phyloP scores from a whole-genome alignment of 2,888 invertebrate genomes.

The Augochlorella aurata region DNA sequence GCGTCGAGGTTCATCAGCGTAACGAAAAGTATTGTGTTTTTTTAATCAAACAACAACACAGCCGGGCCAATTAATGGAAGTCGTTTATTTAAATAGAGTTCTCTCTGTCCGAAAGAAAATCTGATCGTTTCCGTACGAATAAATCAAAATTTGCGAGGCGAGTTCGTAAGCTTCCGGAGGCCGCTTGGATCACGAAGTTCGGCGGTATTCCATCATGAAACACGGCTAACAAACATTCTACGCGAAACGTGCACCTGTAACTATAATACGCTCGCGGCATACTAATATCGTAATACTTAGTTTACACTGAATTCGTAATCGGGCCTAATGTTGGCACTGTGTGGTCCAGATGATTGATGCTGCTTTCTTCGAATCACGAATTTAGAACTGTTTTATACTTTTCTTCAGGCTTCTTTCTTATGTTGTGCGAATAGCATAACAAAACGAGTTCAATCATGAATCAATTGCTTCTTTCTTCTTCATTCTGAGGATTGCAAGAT shows the following conservation, averaged over 20 bases:
- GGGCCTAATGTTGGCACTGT: neutral
- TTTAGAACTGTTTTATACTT: neutral
- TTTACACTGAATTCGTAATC: slow-evolving; percentile 18
- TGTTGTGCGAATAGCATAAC: no score
- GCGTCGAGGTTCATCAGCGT: neutral
- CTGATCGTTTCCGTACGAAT: neutral
- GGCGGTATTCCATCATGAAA: slow-evolving; percentile 4
- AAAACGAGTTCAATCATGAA: no score
- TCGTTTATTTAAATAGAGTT: neutral
- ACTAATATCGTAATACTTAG: slow-evolving; percentile 12
- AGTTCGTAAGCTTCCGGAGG: slow-evolving; percentile 1
- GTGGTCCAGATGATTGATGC: neutral
- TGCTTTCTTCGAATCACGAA: neutral
- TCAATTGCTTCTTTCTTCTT: no score
- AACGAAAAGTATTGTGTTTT: neutral
- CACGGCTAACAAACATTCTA: slow-evolving; percentile 19
- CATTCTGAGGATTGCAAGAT: no score
- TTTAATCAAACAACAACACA: neutral
- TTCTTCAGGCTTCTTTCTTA: no score
- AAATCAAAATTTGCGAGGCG: slow-evolving; percentile 18
- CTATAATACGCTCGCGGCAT: slow-evolving; percentile 8
- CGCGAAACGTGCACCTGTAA: neutral
- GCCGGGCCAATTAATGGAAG: neutral
- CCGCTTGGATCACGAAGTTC: slow-evolving; percentile 24
- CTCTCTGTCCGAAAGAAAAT: neutral